Evolutionary conservation across 2,888 invertebrate genomes (phyloP), one percentile per base, ranked within the genome.

Genomic region (Agriopis marginaria): DNA sequence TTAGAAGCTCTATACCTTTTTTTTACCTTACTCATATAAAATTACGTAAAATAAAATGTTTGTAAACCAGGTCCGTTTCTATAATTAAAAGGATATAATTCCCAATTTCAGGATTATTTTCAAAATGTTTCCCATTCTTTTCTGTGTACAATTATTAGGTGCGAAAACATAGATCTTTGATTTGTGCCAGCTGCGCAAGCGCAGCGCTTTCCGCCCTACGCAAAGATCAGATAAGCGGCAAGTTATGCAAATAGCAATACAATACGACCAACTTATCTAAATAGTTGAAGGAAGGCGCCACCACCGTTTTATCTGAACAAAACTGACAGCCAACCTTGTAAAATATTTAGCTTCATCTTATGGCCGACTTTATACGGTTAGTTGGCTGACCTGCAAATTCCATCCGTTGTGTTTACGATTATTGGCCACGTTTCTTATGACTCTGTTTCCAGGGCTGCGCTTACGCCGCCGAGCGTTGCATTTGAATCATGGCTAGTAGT

Each of bases 171-270:
- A 17, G 12, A 42, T 42, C 40, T 51, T 6, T 47, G 47, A 62
- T 39, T 51, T 40, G 55, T 45, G 45, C 61, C 44, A 42, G 9
- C 69, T 44, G 14, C 61, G 39, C 23, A 32, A 47, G n/a, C 49
- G 39, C 17, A 49, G n/a, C 42, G 42, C 32, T 4, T 42, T 32
- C 59, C 50, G 68, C 66, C 51, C 70, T 70, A 55, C 56, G 54
- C 67, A 69, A 50, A 50, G 69, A 72, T 71, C 74, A 63, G 67
- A 70, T 75, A 75, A 32, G 59, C 61, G 71, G 59, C 71, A 32
- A 75, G 72, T 71, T 74, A 74, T 74, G 72, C 74, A 71, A 74
- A 74, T 72, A 47, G 23, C 51, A 49, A 69, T 67, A 66, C 66
- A 66, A 61, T 66, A 11, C 45, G 10, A 60, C 42, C 67, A 11